Conservation (phyloP, 1,140 invertebrate genomes). For the Diachasmimorpha longicaudata region DNA sequence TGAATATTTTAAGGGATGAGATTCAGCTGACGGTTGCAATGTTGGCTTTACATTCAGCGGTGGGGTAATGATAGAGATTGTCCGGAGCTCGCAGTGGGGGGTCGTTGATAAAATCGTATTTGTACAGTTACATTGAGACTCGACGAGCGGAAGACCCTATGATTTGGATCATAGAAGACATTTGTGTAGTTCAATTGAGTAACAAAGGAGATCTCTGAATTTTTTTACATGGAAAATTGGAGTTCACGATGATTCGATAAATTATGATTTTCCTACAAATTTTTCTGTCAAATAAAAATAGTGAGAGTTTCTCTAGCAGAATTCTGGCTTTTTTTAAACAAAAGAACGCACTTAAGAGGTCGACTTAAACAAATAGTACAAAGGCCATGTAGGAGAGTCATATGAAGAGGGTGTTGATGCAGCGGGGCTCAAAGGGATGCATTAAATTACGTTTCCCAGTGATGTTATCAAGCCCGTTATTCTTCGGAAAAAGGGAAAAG, state of each 20-base stretch:
- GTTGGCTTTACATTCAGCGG: no score
- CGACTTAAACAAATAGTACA: slow-evolving; percentile 15
- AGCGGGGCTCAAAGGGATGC: slow-evolving; percentile 15
- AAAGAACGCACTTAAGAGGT: not conserved
- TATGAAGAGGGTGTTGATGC: slow-evolving; percentile 17
- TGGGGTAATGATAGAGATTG: not conserved
- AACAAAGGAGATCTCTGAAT: slow-evolving; percentile 32
- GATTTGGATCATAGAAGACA: not conserved
- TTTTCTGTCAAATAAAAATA: not conserved
- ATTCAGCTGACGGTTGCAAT: no score
- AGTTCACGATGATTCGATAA: not conserved
- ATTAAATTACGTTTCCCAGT: slow-evolving; percentile 22
- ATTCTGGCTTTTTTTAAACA: not conserved
- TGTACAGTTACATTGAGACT: not conserved
- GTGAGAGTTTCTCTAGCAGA: not conserved
- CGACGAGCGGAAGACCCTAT: not conserved
- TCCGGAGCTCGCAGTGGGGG: not conserved
- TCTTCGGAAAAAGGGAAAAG: not conserved
- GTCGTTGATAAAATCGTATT: not conserved
- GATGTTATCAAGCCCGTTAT: slow-evolving; percentile 16
- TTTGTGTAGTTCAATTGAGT: slow-evolving; percentile 39
- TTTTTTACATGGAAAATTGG: slow-evolving; percentile 32
- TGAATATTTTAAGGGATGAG: not conserved
- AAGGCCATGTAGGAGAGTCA: not conserved
- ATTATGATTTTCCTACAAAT: no score